These are phyloP conservation scores for Prionace glauca DNA, from an alignment of 2,797 vertebrate genomes.

Conservation along the genomic window DNA sequence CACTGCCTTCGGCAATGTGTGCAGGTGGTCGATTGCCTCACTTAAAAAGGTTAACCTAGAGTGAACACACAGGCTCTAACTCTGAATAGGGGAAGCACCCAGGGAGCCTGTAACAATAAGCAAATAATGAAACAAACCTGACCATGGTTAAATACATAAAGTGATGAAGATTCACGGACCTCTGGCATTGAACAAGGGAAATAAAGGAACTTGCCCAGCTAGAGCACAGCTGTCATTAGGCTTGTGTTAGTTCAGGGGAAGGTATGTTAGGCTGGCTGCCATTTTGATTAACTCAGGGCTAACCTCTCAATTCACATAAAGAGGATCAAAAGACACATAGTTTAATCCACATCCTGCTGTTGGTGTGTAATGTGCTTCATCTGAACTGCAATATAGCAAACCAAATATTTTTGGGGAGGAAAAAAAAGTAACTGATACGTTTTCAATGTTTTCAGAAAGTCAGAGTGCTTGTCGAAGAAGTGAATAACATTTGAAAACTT, in stretches of 20 bases:
- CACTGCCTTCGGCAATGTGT: constrained; percentile 66
- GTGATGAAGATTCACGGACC: constrained; percentile 82
- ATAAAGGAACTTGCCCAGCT: constrained; percentile 63
- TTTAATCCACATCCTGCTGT: constrained; percentile 42
- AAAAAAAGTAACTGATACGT: neutral
- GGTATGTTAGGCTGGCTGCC: constrained; percentile 67
- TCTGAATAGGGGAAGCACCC: constrained; percentile 74
- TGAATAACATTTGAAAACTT: neutral
- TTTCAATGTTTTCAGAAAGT: neutral
- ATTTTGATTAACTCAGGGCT: constrained; percentile 79
- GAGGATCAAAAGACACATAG: constrained; percentile 46
- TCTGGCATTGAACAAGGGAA: constrained; percentile 75
- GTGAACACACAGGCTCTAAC: constrained; percentile 70
- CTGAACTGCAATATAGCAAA: neutral
- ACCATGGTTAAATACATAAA: constrained; percentile 83
- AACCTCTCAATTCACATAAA: constrained; percentile 72
- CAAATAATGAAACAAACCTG: constrained; percentile 87
- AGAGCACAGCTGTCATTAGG: constrained; percentile 76
- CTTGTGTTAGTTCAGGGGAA: constrained; percentile 72
- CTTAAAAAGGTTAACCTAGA: constrained; percentile 77
- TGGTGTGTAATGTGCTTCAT: constrained; percentile 23
- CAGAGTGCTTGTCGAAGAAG: neutral
- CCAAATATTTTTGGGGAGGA: neutral
- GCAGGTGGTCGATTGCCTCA: constrained; percentile 75
- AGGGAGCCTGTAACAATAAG: constrained; percentile 77